Percentiles rank a stretch among this genome's conserved stretches.
Evolutionary conservation across 2,888 invertebrate genomes (phyloP).

Genomic region (Drosophila yooni): DNA sequence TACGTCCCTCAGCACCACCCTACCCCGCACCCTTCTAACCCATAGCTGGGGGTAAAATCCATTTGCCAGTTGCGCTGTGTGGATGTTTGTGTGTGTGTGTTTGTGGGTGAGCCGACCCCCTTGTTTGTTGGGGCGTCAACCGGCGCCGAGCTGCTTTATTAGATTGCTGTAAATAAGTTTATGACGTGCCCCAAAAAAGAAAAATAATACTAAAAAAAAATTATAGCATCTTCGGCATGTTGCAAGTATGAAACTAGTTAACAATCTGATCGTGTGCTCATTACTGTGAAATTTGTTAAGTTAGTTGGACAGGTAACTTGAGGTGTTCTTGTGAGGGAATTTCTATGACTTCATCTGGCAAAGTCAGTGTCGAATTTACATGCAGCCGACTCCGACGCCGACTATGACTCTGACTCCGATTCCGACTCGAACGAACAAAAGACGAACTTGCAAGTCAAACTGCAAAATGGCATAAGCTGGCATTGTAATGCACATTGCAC

Average conservation of each 20-base stretch:
- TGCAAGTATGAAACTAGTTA: conserved; percentile 24
- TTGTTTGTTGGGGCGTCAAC: conserved; percentile 59
- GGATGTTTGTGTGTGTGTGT: neutral
- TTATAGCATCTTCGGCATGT: conserved; percentile 20
- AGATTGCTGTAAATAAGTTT: conserved; percentile 79
- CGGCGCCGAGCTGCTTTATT: conserved; percentile 75
- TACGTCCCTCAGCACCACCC: conserved; percentile 7
- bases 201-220: neutral
- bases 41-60: conserved; percentile 46
- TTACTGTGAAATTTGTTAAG: conserved; percentile 25
- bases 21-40: neutral
- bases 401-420: conserved; percentile 4
- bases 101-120: conserved; percentile 3
- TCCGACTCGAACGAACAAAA: conserved; percentile 30
- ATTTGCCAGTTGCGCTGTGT: conserved; percentile 40
- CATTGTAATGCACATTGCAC: conserved; percentile 48
- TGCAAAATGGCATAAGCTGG: conserved; percentile 20
- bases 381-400: conserved; percentile 1
- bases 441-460: conserved; percentile 17
- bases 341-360: conserved; percentile 66
- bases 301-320: conserved; percentile 12
- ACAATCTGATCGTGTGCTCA: conserved; percentile 28
- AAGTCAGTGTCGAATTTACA: conserved; percentile 54
- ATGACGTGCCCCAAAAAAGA: conserved; percentile 65
- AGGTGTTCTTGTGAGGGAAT: conserved; percentile 49